phyloP scores from a whole-genome alignment of 2,888 invertebrate species.

The Punctoribates punctum region DNA sequence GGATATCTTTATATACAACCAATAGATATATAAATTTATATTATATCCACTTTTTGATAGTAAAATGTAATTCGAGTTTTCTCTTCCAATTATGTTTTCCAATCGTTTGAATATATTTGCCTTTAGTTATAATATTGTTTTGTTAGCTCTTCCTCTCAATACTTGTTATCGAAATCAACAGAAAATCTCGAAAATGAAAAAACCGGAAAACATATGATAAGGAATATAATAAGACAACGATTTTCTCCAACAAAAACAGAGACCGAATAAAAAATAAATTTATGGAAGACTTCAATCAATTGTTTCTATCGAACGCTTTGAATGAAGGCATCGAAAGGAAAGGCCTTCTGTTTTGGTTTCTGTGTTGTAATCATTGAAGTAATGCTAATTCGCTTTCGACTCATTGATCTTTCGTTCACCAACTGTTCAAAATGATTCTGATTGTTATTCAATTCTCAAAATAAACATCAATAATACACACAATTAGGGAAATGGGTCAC shows the following conservation, averaged over 20 bases:
- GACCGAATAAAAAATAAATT: too few species aligned
- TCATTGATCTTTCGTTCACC: neutral
- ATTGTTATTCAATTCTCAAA: too few species aligned
- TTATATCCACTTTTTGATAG: neutral
- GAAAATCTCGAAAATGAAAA: neutral
- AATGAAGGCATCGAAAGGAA: too few species aligned
- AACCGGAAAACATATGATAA: neutral
- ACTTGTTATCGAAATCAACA: neutral
- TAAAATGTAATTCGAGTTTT: neutral
- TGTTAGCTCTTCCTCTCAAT: neutral
- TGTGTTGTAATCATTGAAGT: neutral
- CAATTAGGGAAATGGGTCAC: too few species aligned
- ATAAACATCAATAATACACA: too few species aligned
- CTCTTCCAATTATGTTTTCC: too few species aligned
- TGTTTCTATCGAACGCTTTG: too few species aligned
- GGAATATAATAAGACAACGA: too few species aligned
- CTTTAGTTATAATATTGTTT: neutral
- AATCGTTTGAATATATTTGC: neutral
- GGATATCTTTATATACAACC: neutral
- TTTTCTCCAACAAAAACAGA: too few species aligned
- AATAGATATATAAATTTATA: too few species aligned
- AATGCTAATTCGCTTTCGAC: conserved; percentile 16
- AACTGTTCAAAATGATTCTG: neutral
- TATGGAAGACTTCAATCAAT: too few species aligned
- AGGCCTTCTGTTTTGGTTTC: too few species aligned